These are phyloP conservation scores for Oryctes rhinoceros DNA, from an alignment of 1,140 invertebrate species.

Conservation along the genomic window DNA sequence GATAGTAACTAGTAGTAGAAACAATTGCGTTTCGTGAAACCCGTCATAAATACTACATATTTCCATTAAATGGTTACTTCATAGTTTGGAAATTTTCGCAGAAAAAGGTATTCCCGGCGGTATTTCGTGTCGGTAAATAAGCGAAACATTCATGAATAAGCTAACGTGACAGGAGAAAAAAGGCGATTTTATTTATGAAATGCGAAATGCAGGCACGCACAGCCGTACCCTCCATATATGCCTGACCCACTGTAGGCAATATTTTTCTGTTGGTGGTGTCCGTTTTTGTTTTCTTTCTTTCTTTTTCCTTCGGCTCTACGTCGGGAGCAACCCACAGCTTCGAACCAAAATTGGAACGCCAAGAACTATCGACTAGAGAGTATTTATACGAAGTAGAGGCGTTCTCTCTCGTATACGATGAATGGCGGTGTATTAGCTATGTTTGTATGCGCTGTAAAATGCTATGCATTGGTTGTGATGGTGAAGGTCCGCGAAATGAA, in stretches of 20 bases:
- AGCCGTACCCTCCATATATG: background rate
- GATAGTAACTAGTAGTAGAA: too few species aligned
- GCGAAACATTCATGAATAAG: background rate
- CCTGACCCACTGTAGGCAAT: background rate
- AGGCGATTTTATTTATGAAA: background rate
- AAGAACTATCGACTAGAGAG: background rate
- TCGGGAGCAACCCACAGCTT: background rate
- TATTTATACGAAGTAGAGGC: background rate
- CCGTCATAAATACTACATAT: too few species aligned
- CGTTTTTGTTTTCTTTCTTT: background rate
- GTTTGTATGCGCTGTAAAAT: background rate
- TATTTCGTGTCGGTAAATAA: background rate
- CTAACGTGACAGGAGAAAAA: background rate
- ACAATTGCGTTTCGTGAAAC: too few species aligned
- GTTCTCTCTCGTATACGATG: background rate
- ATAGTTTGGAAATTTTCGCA: background rate
- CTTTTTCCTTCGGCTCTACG: background rate
- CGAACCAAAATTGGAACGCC: conserved; percentile 24
- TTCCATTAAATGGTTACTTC: too few species aligned
- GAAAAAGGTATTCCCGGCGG: background rate
- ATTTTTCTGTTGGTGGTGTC: background rate
- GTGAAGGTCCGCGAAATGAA: background rate
- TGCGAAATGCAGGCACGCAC: background rate
- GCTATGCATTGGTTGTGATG: background rate
- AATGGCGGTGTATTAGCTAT: background rate